Evolutionary conservation across 2,888 invertebrate genomes (phyloP).

Genomic region (Tromatobia lineatoria): DNA sequence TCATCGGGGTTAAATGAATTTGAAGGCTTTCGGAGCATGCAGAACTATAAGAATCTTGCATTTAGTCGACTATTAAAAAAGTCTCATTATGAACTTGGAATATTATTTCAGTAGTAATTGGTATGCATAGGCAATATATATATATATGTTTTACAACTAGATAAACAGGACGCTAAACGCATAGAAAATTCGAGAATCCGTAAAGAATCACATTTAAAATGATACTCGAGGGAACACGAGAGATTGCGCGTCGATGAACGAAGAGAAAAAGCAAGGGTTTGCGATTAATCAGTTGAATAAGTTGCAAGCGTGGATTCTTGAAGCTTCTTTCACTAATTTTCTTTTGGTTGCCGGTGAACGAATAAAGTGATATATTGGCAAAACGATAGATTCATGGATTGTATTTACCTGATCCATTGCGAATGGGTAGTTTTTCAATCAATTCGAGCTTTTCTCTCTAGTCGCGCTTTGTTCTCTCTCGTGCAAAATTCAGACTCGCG

Average conservation of each 20-base stretch:
- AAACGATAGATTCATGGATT: constrained; percentile 10
- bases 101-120: no score
- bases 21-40: no score
- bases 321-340: neutral
- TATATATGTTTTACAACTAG: no score
- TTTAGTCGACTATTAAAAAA: no score
- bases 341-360: constrained; percentile 20
- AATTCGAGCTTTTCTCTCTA: neutral
- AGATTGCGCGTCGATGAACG: neutral
- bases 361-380: neutral
- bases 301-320: constrained; percentile 5
- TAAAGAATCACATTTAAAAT: neutral
- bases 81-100: no score
- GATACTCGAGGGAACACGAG: neutral
- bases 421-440: constrained; percentile 35
- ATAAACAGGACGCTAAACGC: neutral
- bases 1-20: no score
- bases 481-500: constrained; percentile 37
- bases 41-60: no score
- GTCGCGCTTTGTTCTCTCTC: constrained; percentile 33
- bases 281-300: neutral
- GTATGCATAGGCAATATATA: no score
- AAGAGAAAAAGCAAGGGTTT: neutral
- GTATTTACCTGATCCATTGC: constrained; percentile 61
- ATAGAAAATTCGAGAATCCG: constrained; percentile 24